These are phyloP conservation scores for Lepidocyrtoides sp. DNA, from an alignment of 2,888 invertebrate species.

Conservation along the genomic window DNA sequence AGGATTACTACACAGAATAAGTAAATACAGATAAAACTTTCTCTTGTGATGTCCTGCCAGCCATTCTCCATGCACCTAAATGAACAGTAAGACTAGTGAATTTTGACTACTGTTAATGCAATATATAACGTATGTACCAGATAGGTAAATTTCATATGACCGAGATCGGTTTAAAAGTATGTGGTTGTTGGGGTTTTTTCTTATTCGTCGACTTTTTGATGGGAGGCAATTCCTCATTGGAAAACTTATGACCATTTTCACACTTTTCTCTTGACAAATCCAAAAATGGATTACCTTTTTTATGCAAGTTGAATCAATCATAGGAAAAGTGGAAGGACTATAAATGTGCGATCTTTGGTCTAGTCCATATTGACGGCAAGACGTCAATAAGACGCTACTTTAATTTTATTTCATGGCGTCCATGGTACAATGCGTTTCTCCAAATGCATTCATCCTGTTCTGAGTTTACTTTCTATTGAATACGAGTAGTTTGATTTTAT, in stretches of 20 bases:
- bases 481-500: too few relatives aligned
- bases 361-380: constrained; percentile 32
- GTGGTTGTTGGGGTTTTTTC: constrained; percentile 7
- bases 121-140: too few relatives aligned
- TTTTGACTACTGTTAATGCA: too few relatives aligned
- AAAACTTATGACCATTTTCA: constrained; percentile 51
- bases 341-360: background rate
- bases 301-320: constrained; percentile 11
- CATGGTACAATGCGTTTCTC: too few relatives aligned
- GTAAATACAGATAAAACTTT: background rate
- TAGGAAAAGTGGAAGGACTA: background rate
- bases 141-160: background rate
- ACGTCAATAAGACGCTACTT: too few relatives aligned
- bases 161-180: background rate
- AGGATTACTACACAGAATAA: constrained; percentile 47
- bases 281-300: background rate
- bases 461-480: too few relatives aligned
- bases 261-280: background rate
- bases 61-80: background rate
- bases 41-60: background rate
- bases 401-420: too few relatives aligned
- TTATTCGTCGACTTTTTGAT: background rate
- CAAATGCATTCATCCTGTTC: too few relatives aligned
- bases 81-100: background rate
- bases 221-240: constrained; percentile 7